These are phyloP conservation scores for Drosophila ambigua DNA, from an alignment of 1,140 invertebrate genomes.

Conservation along the genomic window DNA sequence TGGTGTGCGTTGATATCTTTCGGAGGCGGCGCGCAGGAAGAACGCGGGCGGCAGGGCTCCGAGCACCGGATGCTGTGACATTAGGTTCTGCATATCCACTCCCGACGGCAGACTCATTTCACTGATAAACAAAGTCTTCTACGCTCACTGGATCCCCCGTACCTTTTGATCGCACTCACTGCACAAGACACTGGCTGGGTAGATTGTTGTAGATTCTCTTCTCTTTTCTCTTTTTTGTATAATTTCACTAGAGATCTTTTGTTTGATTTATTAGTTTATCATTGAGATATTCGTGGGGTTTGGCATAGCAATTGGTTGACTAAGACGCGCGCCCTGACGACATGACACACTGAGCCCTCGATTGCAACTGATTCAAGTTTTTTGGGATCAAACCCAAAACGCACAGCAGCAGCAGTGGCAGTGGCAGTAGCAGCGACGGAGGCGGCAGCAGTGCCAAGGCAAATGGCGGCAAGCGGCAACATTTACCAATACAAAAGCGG, in stretches of 20 bases:
- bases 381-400: conserved; percentile 60
- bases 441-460: conserved; percentile 45
- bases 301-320: neutral
- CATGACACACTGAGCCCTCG: conserved; percentile 75
- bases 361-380: conserved; percentile 84
- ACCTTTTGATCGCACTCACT: conserved; percentile 24
- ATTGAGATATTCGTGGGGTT: conserved; percentile 27
- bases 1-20: conserved; percentile 98
- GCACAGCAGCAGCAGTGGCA: conserved; percentile 28
- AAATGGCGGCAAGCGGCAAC: conserved; percentile 80
- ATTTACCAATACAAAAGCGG: conserved; percentile 81
- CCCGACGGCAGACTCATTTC: conserved; percentile 91
- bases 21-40: conserved; percentile 92
- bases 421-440: conserved; percentile 17
- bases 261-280: conserved; percentile 3
- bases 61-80: conserved; percentile 93
- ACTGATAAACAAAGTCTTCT: neutral
- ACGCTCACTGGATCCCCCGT: neutral
- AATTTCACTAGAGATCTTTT: conserved; percentile 3
- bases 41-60: conserved; percentile 91
- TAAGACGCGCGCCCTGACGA: conserved; percentile 55
- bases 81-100: conserved; percentile 91
- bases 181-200: conserved; percentile 13
- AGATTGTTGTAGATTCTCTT: conserved; percentile 3
- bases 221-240: neutral